Evolutionary conservation across 2,888 invertebrate genomes (phyloP).

Genomic region (Nomada flava): DNA sequence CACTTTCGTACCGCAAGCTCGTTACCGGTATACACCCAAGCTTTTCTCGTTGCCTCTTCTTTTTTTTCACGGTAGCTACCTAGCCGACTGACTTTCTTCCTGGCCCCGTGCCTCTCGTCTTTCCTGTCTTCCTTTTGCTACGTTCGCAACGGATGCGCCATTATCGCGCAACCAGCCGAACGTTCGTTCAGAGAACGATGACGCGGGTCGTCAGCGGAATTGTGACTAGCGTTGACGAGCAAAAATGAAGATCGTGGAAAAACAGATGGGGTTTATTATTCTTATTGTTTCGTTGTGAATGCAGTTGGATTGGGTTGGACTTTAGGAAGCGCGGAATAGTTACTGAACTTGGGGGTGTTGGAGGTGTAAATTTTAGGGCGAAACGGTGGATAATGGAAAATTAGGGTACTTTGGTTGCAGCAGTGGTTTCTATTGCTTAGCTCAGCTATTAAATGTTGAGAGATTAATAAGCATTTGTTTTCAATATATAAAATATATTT

Average conservation of each 20-base stretch:
- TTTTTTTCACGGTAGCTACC: constrained; percentile 17
- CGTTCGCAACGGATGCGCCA: constrained; percentile 18
- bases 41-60: constrained; percentile 41
- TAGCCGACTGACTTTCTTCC: constrained; percentile 11
- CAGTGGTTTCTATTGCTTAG: too few relatives aligned
- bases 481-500: too few relatives aligned
- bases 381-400: too few relatives aligned
- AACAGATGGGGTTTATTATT: background rate
- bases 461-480: too few relatives aligned
- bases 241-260: background rate
- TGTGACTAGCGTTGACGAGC: background rate
- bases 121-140: constrained; percentile 21
- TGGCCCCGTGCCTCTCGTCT: constrained; percentile 26
- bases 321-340: background rate
- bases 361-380: too few relatives aligned
- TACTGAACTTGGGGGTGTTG: too few relatives aligned
- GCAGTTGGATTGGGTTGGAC: background rate
- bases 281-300: background rate
- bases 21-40: constrained; percentile 49
- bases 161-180: constrained; percentile 26
- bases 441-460: too few relatives aligned
- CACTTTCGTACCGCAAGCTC: constrained; percentile 56
- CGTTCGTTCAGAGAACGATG: background rate
- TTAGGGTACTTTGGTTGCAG: too few relatives aligned
- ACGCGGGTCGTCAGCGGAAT: constrained; percentile 21